Conservation (phyloP, 2,113 vertebrate species). For the Brachypodius melanocephalos region DNA sequence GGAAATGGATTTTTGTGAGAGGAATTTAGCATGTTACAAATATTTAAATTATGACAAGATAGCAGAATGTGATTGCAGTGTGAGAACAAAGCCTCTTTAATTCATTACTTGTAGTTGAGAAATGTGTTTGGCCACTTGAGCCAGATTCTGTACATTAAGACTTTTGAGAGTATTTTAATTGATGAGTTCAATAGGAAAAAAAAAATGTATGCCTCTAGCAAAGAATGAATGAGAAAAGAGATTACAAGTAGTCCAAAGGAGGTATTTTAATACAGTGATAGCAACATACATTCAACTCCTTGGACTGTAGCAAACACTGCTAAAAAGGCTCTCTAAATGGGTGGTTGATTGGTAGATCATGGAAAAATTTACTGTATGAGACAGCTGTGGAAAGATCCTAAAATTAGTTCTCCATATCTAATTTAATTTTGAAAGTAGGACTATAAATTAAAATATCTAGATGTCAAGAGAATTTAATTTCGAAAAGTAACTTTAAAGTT, state of each 20-base stretch:
- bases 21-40: background rate
- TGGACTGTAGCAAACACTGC: background rate
- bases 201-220: background rate
- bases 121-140: background rate
- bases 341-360: background rate
- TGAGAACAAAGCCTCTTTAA: background rate
- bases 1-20: background rate
- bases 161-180: background rate
- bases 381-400: background rate
- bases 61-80: background rate
- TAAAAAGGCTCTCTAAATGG: background rate
- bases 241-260: background rate
- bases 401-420: background rate
- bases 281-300: background rate
- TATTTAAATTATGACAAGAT: background rate
- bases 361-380: background rate
- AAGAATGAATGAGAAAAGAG: background rate
- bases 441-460: background rate
- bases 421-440: background rate
- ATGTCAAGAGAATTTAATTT: background rate
- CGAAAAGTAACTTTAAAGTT: background rate
- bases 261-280: background rate
- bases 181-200: background rate
- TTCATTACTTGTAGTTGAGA: background rate
- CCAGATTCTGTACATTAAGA: background rate